A percentile compares a stretch with the other conserved stretches of the same genome.
Conservation (phyloP, 2,888 invertebrate genomes). For the Parnassius mnemosyne region DNA sequence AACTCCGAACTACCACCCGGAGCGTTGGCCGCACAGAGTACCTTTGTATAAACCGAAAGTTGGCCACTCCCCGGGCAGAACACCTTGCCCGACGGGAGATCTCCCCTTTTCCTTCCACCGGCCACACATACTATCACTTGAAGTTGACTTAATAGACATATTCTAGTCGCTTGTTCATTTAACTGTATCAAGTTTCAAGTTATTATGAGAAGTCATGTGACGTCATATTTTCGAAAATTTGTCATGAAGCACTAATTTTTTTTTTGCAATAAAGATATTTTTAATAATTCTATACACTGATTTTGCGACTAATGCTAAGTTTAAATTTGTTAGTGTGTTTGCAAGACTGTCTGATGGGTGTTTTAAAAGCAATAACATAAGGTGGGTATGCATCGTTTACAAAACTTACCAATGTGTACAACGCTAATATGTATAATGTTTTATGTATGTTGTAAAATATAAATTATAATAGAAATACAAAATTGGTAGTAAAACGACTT, state of each 20-base stretch:
- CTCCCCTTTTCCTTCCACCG: no score
- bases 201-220: neutral
- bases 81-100: no score
- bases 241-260: neutral
- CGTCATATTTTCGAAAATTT: no score
- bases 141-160: no score
- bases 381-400: constrained; percentile 22
- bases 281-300: neutral
- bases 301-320: constrained; percentile 8
- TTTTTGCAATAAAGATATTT: neutral
- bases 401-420: constrained; percentile 34
- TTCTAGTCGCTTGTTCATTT: no score
- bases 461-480: constrained; percentile 45
- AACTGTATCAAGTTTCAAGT: no score
- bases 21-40: no score
- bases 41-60: no score
- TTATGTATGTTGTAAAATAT: constrained; percentile 38
- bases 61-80: no score
- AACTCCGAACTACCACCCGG: no score
- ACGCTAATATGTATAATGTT: constrained; percentile 35
- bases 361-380: constrained; percentile 30
- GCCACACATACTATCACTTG: no score
- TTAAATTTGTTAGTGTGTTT: constrained; percentile 1
- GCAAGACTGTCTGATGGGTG: constrained; percentile 11
- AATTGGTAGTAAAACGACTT: constrained; percentile 43